Percentiles rank a stretch among this genome's conserved stretches.
Conservation (phyloP, 2,888 invertebrate species). For the Drosophila meridionalis region DNA sequence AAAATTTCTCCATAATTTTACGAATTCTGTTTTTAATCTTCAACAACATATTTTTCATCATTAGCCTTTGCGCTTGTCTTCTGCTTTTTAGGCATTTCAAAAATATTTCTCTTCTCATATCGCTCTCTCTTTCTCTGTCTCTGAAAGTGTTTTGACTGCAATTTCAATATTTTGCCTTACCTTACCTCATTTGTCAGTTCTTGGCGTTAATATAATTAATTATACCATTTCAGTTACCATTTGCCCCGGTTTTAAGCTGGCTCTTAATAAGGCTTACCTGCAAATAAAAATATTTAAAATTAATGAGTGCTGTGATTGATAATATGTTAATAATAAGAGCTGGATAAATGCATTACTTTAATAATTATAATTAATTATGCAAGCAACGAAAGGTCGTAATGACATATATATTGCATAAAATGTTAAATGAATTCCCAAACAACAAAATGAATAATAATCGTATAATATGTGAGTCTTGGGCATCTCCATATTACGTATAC, state of each 20-base stretch:
- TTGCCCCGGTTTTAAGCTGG: not conserved
- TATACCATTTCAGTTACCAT: not conserved
- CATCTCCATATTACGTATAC: constrained; percentile 14
- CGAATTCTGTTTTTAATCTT: not conserved
- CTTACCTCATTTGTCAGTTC: not conserved
- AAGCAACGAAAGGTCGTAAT: not conserved
- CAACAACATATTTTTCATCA: not conserved
- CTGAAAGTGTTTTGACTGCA: not conserved
- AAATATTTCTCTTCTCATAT: not conserved
- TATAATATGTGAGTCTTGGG: constrained; percentile 7
- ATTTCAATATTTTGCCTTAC: not conserved
- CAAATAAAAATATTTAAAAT: constrained; percentile 11
- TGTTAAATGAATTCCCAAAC: not conserved
- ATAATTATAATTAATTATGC: constrained; percentile 4
- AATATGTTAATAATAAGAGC: not conserved
- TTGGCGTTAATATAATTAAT: not conserved
- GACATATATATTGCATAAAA: not conserved
- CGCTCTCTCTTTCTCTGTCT: not conserved
- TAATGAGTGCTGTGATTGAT: constrained; percentile 7
- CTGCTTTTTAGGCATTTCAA: not conserved
- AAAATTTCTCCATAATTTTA: not conserved
- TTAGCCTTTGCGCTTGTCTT: not conserved
- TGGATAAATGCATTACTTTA: not conserved
- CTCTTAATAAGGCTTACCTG: constrained; percentile 28
- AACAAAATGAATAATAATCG: not conserved